These are phyloP conservation scores for Hetaerina americana DNA, from an alignment of 1,140 invertebrate genomes.

Conservation along the genomic window DNA sequence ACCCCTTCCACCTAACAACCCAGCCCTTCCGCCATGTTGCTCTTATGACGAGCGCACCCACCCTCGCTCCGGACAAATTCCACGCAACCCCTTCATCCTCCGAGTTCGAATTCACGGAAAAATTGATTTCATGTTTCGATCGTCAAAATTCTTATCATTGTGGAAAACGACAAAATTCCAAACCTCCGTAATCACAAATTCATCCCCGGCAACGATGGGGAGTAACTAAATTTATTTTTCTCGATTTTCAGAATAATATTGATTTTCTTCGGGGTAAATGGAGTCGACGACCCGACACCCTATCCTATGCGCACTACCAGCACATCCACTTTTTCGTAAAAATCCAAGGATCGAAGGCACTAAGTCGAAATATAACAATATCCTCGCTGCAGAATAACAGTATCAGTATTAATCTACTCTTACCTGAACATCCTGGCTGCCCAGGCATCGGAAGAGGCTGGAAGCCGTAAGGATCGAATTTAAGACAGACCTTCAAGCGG, in stretches of 20 bases:
- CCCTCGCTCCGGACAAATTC: neutral
- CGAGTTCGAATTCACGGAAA: neutral
- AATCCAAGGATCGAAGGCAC: neutral
- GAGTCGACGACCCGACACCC: neutral
- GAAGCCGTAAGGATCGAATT: neutral
- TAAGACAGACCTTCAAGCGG: neutral
- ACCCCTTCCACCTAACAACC: neutral
- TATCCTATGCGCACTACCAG: neutral
- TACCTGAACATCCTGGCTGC: neutral
- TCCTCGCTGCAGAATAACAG: neutral
- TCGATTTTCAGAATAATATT: constrained; percentile 1
- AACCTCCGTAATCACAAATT: neutral
- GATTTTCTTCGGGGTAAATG: neutral
- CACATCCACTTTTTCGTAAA: neutral
- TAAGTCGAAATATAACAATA: neutral
- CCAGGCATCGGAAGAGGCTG: neutral
- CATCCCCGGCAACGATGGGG: neutral
- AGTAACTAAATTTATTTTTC: neutral
- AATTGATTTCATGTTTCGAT: neutral
- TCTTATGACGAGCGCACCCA: neutral
- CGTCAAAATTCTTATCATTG: neutral
- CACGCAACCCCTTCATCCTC: neutral
- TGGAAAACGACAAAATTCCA: neutral
- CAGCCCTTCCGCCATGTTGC: neutral
- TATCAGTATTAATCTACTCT: neutral